Percentiles rank a stretch among this genome's conserved stretches.
These are phyloP conservation scores for Micropoecilia bifurca DNA, from an alignment of 2,797 vertebrate genomes.

Conservation along the genomic window DNA sequence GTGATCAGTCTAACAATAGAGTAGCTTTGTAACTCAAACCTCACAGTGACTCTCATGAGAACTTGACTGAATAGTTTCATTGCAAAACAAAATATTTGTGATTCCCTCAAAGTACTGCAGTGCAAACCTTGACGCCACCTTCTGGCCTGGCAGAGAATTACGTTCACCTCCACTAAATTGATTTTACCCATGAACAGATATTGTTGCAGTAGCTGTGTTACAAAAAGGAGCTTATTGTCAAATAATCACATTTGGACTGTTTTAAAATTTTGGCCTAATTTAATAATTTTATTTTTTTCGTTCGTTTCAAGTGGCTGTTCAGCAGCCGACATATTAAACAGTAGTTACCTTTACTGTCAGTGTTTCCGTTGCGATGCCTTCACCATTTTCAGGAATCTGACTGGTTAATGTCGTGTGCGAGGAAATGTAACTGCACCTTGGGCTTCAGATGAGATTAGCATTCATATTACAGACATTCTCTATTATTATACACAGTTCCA, in stretches of 20 bases:
- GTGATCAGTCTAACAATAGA: slow-evolving; percentile 3
- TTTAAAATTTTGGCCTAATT: slow-evolving; percentile 19
- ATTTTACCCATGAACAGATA: slow-evolving; percentile 12
- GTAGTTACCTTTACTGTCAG: slow-evolving; percentile 37
- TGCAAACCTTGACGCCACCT: slow-evolving; percentile 67
- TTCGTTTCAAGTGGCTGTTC: slow-evolving; percentile 5
- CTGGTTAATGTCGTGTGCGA: slow-evolving; percentile 34
- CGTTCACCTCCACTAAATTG: slow-evolving; percentile 27
- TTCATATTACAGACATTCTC: slow-evolving; percentile 33
- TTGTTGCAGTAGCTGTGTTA: slow-evolving; percentile 22
- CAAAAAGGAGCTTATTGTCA: not conserved
- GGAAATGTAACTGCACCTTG: slow-evolving; percentile 61
- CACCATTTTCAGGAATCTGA: slow-evolving; percentile 26
- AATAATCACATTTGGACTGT: slow-evolving; percentile 22
- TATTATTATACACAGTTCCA: slow-evolving; percentile 57
- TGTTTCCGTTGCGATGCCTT: slow-evolving; percentile 51
- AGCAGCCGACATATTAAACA: slow-evolving; percentile 13
- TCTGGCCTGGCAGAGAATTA: slow-evolving; percentile 67
- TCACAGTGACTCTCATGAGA: slow-evolving; percentile 16
- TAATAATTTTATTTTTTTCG: not conserved
- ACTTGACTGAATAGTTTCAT: slow-evolving; percentile 33
- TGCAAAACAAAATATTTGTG: slow-evolving; percentile 28
- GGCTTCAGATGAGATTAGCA: slow-evolving; percentile 61
- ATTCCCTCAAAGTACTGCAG: slow-evolving; percentile 15
- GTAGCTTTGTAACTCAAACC: slow-evolving; percentile 13